A percentile compares a stretch with the other conserved stretches of the same genome.
Evolutionary conservation across 2,113 vertebrate genomes (phyloP).

Genomic region (Panthera tigris): DNA sequence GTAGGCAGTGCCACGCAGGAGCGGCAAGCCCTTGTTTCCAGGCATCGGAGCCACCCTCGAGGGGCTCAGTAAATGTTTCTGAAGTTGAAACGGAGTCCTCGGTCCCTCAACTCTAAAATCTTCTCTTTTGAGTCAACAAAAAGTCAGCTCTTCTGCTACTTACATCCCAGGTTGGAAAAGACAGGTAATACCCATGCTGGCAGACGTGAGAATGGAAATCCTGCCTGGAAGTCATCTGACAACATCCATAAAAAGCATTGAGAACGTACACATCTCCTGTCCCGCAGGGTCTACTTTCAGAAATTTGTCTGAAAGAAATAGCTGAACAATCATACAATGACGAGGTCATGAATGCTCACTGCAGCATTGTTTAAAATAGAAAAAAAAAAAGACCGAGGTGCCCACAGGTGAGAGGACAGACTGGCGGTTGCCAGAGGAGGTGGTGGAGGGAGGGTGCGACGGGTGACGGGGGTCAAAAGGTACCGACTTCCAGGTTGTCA

Average conservation of each 20-base stretch:
- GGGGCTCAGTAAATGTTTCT: neutral
- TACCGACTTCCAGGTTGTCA: neutral
- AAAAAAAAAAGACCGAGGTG: neutral
- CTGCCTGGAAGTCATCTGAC: neutral
- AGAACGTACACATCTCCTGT: neutral
- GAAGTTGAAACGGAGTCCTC: neutral
- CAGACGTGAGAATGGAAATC: neutral
- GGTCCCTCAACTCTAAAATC: neutral
- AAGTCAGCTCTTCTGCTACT: neutral
- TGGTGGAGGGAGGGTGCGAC: neutral
- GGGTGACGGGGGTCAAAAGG: neutral
- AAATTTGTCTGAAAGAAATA: neutral
- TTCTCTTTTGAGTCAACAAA: neutral
- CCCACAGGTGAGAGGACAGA: neutral
- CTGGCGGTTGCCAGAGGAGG: neutral
- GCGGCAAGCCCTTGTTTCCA: neutral
- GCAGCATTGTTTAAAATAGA: neutral
- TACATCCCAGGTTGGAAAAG: neutral
- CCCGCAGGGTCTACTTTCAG: neutral
- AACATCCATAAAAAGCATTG: constrained; percentile 7
- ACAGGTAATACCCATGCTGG: neutral
- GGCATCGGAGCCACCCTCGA: neutral
- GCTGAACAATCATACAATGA: neutral
- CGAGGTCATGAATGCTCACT: neutral
- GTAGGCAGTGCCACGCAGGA: rapidly evolving